Evolutionary conservation across 37 sponge, comb jelly and placozoan genomes (phyloP).

Genomic region (Eunapius fragilis): DNA sequence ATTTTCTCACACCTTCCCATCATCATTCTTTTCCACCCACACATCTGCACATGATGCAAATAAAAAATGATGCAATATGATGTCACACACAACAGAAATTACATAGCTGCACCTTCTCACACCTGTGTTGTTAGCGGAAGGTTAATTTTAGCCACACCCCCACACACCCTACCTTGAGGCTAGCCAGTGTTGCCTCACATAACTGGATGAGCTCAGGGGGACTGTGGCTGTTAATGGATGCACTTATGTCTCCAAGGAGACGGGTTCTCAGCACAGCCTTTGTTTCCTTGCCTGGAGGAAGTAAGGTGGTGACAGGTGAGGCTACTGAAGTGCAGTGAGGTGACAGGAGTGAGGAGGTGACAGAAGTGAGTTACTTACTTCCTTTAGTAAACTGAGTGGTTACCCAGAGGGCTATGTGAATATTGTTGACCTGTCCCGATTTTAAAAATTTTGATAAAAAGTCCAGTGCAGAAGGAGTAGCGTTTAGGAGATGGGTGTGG

Average conservation of each 20-base stretch:
- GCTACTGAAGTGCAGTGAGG: no score
- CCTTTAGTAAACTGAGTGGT: conserved; percentile 60
- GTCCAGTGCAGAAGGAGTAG: conserved; percentile 37
- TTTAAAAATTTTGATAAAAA: conserved; percentile 28
- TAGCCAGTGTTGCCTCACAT: conserved; percentile 24
- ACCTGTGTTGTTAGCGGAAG: neutral
- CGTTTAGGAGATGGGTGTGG: conserved; percentile 32
- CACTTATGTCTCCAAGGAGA: conserved; percentile 18
- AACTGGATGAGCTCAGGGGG: conserved; percentile 46
- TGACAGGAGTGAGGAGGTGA: neutral
- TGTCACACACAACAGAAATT: neutral
- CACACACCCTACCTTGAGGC: conserved; percentile 20
- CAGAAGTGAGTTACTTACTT: conserved; percentile 28
- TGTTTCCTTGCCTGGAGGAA: conserved; percentile 36
- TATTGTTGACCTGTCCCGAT: conserved; percentile 28
- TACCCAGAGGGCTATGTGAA: conserved; percentile 68
- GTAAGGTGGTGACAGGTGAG: neutral
- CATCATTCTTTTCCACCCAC: no score
- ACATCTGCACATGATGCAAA: neutral
- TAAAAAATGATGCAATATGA: neutral
- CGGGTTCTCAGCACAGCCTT: conserved; percentile 19
- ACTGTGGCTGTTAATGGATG: neutral
- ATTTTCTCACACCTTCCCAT: neutral
- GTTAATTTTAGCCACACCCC: neutral
- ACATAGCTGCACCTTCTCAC: neutral